Evolutionary conservation across 1,140 invertebrate genomes (phyloP), one percentile per base, ranked within the genome.

Genomic region (Drosophila arawakana): DNA sequence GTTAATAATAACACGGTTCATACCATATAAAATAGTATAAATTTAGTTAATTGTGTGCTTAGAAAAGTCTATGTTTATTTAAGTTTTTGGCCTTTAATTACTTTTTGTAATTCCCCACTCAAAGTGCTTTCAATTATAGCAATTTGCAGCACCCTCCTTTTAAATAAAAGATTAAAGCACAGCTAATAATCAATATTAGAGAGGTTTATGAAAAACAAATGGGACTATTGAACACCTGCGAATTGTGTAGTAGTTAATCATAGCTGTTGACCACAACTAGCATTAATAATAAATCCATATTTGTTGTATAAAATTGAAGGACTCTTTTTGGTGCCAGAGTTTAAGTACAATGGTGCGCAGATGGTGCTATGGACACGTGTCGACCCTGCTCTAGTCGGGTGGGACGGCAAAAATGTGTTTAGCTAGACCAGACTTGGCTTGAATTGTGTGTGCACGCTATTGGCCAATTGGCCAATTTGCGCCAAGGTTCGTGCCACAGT

Each of bases 171-270:
- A 21, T 21, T 21, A 1, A 2, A 21, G 18, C 0, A 21, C 18
- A 49, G 71, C 47, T 67, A 46, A 13, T 43, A 34, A 83, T 83
- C 60, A 83, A 83, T 78, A 73, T 74, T 69, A 73, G 59, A 65
- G 57, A 63, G 44, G 18, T 25, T 25, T 37, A 52, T 34, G 21
- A 41, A 63, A 54, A 50, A 15, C n/a, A 9, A 63, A 43, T 54
- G 37, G 6, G 34, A 54, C 35, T 15, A 34, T 63, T 7, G 37
- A 18, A 54, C 49, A 52, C 61, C 47, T 63, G 61, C n/a, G 13
- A 63, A 54, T 63, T 18, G 49, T 49, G 35, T 10, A 43, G 57
- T 7, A 8, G 21, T 15, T 44, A 52, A 30, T 65, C 52, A 10
- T 39, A 21, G 50, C 50, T 34, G 44, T 21, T 60, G 15, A 50